Conservation (phyloP, 2,888 invertebrate genomes). For the Ornithoptera alexandrae region DNA sequence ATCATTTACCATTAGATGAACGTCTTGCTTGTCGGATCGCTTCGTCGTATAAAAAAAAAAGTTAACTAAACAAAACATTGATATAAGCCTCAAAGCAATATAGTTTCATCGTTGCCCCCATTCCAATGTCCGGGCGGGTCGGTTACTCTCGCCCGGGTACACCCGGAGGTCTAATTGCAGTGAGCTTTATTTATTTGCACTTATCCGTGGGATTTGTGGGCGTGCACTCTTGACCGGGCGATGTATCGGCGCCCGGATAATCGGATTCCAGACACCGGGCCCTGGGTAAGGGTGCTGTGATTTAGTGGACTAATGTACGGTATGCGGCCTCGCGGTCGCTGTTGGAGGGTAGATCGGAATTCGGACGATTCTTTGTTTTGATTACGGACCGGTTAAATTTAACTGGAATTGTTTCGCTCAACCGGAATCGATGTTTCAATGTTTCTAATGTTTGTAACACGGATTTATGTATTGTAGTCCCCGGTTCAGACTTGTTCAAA, state of each 20-base stretch:
- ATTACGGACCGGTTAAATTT: not conserved
- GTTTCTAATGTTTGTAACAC: too few relatives aligned
- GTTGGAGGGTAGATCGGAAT: not conserved
- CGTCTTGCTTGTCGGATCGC: too few relatives aligned
- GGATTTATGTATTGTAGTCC: too few relatives aligned
- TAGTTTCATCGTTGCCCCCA: not conserved
- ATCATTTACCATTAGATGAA: too few relatives aligned
- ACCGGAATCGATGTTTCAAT: too few relatives aligned
- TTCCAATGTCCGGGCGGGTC: not conserved
- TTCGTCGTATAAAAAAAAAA: too few relatives aligned
- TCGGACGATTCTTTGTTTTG: not conserved
- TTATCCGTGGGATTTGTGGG: slow-evolving; percentile 23
- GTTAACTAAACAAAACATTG: too few relatives aligned
- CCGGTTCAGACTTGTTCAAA: too few relatives aligned
- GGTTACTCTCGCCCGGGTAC: slow-evolving; percentile 1
- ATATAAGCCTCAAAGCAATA: too few relatives aligned
- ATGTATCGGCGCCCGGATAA: slow-evolving; percentile 23
- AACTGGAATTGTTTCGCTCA: too few relatives aligned
- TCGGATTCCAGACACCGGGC: slow-evolving; percentile 16
- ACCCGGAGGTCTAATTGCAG: slow-evolving; percentile 22
- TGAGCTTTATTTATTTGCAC: slow-evolving; percentile 23
- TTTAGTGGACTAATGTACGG: slow-evolving; percentile 15
- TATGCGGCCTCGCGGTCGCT: slow-evolving; percentile 1
- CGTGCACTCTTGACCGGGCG: slow-evolving; percentile 26
- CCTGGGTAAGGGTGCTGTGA: slow-evolving; percentile 12